Evolutionary conservation across 2,888 invertebrate species (phyloP).

Genomic region (Cryptocheilus praepositus): DNA sequence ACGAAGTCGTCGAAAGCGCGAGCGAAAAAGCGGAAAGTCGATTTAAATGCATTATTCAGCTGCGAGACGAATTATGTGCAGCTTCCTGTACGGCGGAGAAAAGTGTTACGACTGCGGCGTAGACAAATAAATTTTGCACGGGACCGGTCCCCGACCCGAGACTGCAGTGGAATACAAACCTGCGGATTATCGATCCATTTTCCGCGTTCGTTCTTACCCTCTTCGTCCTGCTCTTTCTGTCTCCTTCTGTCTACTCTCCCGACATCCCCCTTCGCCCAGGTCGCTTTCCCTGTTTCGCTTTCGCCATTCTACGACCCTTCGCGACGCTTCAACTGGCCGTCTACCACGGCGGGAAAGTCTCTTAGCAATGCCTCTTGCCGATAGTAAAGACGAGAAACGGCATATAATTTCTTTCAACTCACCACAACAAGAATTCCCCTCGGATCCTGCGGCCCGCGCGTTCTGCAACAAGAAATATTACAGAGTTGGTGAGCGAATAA

Average conservation of each 20-base stretch:
- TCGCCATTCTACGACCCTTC: slow-evolving; percentile 5
- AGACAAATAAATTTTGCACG: slow-evolving; percentile 51
- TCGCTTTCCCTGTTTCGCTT: background rate
- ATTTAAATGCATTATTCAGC: slow-evolving; percentile 43
- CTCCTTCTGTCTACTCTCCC: background rate
- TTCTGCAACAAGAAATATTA: slow-evolving; percentile 11
- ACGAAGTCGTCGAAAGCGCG: too few relatives aligned
- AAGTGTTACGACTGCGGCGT: slow-evolving; percentile 38
- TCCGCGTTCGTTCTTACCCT: slow-evolving; percentile 6
- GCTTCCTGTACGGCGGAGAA: slow-evolving; percentile 24
- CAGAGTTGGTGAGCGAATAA: too few relatives aligned
- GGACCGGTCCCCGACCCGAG: slow-evolving; percentile 23
- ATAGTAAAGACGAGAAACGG: background rate
- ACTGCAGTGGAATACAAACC: slow-evolving; percentile 42
- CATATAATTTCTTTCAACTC: slow-evolving; percentile 13
- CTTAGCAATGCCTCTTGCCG: too few relatives aligned
- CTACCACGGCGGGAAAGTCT: too few relatives aligned
- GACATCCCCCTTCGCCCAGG: background rate
- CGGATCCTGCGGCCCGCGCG: slow-evolving; percentile 22
- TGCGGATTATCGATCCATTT: slow-evolving; percentile 48
- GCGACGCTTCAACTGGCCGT: too few relatives aligned
- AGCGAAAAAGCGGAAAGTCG: slow-evolving; percentile 4
- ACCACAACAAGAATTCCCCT: slow-evolving; percentile 19
- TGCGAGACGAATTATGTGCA: slow-evolving; percentile 36
- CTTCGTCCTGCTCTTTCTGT: background rate